Evolutionary conservation across 2,113 vertebrate genomes (phyloP), one percentile per base, ranked within the genome.

Genomic region (Butastur rufipennis): DNA sequence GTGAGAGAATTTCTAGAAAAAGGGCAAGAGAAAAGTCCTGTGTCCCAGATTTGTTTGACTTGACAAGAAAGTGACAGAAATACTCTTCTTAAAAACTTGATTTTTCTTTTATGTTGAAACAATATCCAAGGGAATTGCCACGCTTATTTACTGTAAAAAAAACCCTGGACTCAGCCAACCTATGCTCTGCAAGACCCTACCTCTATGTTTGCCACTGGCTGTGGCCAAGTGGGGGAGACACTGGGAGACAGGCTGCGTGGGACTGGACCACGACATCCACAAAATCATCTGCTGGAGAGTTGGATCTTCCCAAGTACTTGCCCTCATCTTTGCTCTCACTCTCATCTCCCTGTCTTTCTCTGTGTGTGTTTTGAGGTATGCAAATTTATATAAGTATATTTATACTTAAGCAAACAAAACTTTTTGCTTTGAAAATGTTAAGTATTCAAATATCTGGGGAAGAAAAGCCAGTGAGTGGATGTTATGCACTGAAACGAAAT

Each of bases 141-240:
- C 7, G 74, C 11, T 32, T 42, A 72, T 32, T 61, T 52, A 56
- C 62, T 43, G 42, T 75, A 23, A 73, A 59, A 81, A n/a, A 31
- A 2, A 0, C 0, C 13, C n/a, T 23, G 48, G 17, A n/a, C 13
- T 66, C 27, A 56, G 25, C 7, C 9, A 6, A 11, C 8, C 13
- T 72, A 13, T 0, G 0, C 7, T 63, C 40, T 83, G n/a, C 48
- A 29, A 66, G 34, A 13, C 42, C 31, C 12, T 27, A 1, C 7
- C 27, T 29, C 50, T 81, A 1, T 45, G 16, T 27, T 73, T 65
- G 47, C 15, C 50, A 16, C 42, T 34, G 48, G 17, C 23, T 72
- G 47, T 25, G 72, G 42, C 50, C 65, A 43, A 22, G 50, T 2
- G 15, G 40, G 19, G 40, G 50, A 77, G 38, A 43, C 18, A 52